phyloP scores from a whole-genome alignment of 1,140 invertebrate species.

The Samia ricini region DNA sequence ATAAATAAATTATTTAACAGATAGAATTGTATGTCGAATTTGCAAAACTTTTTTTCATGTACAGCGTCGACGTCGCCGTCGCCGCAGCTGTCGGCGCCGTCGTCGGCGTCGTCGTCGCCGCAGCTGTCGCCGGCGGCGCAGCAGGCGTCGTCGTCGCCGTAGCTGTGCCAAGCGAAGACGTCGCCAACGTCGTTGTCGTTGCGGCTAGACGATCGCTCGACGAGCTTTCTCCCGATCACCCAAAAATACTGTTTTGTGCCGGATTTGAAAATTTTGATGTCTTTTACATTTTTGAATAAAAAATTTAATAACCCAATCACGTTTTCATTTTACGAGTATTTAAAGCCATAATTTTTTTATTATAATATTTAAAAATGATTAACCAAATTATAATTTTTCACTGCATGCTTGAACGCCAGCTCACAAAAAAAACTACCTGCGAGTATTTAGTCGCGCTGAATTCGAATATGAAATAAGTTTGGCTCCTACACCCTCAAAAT shows the following conservation, averaged over 20 bases:
- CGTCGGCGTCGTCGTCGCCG: constrained; percentile 16
- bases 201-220: constrained; percentile 19
- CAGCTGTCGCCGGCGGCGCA: constrained; percentile 20
- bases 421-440: too few species aligned
- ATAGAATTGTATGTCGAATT: too few species aligned
- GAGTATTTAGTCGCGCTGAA: too few species aligned
- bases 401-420: too few species aligned
- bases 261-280: not conserved
- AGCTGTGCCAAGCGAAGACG: constrained; percentile 23
- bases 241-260: not conserved
- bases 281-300: not conserved
- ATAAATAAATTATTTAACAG: too few species aligned
- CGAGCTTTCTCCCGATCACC: not conserved
- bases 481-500: too few species aligned
- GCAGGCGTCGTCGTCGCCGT: constrained; percentile 27
- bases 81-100: constrained; percentile 17
- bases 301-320: not conserved
- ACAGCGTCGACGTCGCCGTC: constrained; percentile 19
- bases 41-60: not conserved
- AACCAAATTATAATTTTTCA: too few species aligned
- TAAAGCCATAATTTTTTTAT: too few species aligned
- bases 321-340: too few species aligned
- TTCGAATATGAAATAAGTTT: too few species aligned
- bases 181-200: constrained; percentile 16
- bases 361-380: too few species aligned